Conservation (phyloP, 1,140 invertebrate genomes). For the Acromyrmex echinatior region DNA sequence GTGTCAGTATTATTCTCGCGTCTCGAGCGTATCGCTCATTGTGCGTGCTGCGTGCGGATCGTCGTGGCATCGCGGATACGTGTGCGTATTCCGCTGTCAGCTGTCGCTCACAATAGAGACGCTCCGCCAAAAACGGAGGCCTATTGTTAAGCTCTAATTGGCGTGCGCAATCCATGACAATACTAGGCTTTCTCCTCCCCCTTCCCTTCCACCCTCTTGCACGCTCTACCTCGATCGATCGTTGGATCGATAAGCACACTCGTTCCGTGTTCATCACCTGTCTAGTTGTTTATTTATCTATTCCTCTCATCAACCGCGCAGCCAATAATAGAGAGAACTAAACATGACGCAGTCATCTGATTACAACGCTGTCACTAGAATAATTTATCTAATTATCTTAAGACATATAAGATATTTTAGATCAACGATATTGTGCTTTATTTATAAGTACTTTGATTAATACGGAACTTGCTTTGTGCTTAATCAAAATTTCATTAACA, state of each 20-base stretch:
- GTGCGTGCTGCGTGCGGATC: conserved; percentile 54
- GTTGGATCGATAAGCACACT: conserved; percentile 40
- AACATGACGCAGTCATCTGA: conserved; percentile 31
- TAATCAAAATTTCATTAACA: conserved; percentile 12
- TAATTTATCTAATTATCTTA: conserved; percentile 54
- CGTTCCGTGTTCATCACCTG: conserved; percentile 13
- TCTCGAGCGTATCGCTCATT: conserved; percentile 63
- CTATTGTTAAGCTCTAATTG: conserved; percentile 71
- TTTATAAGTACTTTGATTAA: neutral
- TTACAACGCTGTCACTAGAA: conserved; percentile 31
- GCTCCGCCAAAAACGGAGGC: conserved; percentile 68
- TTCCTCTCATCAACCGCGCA: conserved; percentile 29
- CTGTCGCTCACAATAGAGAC: conserved; percentile 72
- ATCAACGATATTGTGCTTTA: neutral
- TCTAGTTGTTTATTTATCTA: conserved; percentile 51
- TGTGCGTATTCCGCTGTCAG: conserved; percentile 66
- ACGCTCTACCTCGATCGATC: conserved; percentile 47
- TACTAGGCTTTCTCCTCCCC: conserved; percentile 34
- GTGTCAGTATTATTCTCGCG: conserved; percentile 61
- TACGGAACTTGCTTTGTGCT: neutral
- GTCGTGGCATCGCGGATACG: conserved; percentile 47
- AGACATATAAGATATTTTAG: neutral
- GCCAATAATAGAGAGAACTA: conserved; percentile 23
- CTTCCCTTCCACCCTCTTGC: neutral
- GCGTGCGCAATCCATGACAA: conserved; percentile 67